Evolutionary conservation across 1,140 invertebrate species (phyloP).

Genomic region (Idris sp.): DNA sequence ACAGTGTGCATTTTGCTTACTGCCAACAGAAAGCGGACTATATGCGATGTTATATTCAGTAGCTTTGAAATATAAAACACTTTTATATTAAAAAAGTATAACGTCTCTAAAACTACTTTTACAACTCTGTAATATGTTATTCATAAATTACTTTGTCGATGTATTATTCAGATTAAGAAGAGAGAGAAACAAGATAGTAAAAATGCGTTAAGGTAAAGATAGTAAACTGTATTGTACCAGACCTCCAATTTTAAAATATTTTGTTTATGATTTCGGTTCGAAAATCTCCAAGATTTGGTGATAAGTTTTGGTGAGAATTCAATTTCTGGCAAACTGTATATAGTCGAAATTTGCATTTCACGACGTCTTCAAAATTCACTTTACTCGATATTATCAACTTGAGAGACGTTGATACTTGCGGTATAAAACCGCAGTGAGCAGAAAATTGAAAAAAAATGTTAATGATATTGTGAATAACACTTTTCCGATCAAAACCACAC

Average conservation of each 20-base stretch:
- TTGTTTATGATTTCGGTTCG: too few species aligned
- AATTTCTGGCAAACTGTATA: slow-evolving; percentile 1
- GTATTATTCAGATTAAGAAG: slow-evolving; percentile 7
- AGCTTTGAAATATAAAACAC: slow-evolving; percentile 29
- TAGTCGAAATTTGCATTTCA: slow-evolving; percentile 11
- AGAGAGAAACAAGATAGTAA: not conserved
- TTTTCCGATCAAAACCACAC: not conserved
- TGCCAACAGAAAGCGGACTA: slow-evolving; percentile 19
- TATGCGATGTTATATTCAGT: slow-evolving; percentile 28
- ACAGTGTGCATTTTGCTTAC: slow-evolving; percentile 45
- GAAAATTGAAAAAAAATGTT: not conserved
- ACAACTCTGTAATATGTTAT: slow-evolving; percentile 2
- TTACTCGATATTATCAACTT: not conserved
- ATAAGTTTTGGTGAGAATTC: not conserved
- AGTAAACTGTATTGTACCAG: too few species aligned
- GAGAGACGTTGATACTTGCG: too few species aligned
- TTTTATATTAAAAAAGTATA: slow-evolving; percentile 5
- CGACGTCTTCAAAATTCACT: too few species aligned
- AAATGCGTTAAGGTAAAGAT: too few species aligned
- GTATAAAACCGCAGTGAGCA: slow-evolving; percentile 1
- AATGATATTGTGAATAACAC: not conserved
- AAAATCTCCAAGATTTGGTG: too few species aligned
- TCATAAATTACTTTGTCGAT: slow-evolving; percentile 8
- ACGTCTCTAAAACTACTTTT: slow-evolving; percentile 6
- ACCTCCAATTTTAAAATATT: too few species aligned